Conservation (phyloP, 2,888 invertebrate species). For the Zaprionus obscuricornis region DNA sequence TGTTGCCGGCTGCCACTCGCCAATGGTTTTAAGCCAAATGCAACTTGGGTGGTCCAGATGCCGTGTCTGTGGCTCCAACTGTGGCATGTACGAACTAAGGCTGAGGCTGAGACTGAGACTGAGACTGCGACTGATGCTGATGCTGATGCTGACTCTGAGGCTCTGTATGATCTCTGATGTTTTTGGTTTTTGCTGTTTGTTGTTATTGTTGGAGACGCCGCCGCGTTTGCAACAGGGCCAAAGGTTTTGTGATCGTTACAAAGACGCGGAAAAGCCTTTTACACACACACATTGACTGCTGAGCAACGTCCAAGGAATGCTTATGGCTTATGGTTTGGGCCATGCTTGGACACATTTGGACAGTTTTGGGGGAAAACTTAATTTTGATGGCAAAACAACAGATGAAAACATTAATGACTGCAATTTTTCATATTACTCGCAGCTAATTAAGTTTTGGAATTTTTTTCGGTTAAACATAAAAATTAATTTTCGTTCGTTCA, state of each 20-base stretch:
- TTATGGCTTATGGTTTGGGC: not conserved
- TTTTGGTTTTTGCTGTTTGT: conserved; percentile 10
- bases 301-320: conserved; percentile 24
- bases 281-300: conserved; percentile 41
- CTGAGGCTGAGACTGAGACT: conserved; percentile 7
- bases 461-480: conserved; percentile 15
- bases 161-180: conserved; percentile 28
- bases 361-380: conserved; percentile 54
- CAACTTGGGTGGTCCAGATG: conserved; percentile 78
- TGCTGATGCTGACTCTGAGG: no score
- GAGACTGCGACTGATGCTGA: no score
- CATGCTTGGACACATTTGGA: not conserved
- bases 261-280: conserved; percentile 63
- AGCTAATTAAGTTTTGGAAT: conserved; percentile 65
- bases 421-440: conserved; percentile 71
- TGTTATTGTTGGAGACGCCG: conserved; percentile 15
- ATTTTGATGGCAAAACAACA: conserved; percentile 45
- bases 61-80: conserved; percentile 52
- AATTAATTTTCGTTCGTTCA: conserved; percentile 60
- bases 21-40: conserved; percentile 58
- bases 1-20: conserved; percentile 46
- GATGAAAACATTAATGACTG: conserved; percentile 52
- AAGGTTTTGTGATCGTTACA: conserved; percentile 57
- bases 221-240: conserved; percentile 56
- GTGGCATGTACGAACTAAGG: conserved; percentile 40